Evolutionary conservation across 2,113 vertebrate species (phyloP).

Genomic region (Ctenodactylus gundi): DNA sequence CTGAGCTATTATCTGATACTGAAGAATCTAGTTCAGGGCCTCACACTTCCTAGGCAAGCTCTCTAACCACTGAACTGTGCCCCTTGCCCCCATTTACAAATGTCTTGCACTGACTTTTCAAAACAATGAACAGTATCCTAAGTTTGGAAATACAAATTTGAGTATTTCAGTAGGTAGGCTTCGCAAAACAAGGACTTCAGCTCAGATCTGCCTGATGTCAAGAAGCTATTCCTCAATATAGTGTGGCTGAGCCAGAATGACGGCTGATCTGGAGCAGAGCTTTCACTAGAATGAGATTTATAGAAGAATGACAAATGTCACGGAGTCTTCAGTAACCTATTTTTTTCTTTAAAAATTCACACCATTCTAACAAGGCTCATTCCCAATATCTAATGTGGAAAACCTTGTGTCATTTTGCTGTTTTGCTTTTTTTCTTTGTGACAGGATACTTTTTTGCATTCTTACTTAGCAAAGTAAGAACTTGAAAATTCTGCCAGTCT

Average conservation of each 20-base stretch:
- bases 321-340: neutral
- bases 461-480: conserved; percentile 24
- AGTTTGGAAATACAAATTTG: neutral
- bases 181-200: neutral
- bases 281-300: neutral
- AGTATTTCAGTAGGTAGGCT: neutral
- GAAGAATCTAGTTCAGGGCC: no score
- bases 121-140: neutral
- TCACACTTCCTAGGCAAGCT: no score
- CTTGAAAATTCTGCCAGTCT: neutral
- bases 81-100: no score
- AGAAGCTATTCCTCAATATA: neutral
- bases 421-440: neutral
- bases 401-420: neutral
- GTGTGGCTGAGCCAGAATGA: neutral
- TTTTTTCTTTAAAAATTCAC: conserved; percentile 13
- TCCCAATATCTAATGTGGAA: neutral
- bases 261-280: neutral
- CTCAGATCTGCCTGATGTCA: neutral
- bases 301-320: neutral
- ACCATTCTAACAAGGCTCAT: neutral
- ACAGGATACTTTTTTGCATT: neutral
- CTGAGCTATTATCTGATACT: no score
- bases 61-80: no score
- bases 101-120: neutral